Evolutionary conservation across 2,797 vertebrate species (phyloP).

Genomic region (Rousettus madagascariensis): DNA sequence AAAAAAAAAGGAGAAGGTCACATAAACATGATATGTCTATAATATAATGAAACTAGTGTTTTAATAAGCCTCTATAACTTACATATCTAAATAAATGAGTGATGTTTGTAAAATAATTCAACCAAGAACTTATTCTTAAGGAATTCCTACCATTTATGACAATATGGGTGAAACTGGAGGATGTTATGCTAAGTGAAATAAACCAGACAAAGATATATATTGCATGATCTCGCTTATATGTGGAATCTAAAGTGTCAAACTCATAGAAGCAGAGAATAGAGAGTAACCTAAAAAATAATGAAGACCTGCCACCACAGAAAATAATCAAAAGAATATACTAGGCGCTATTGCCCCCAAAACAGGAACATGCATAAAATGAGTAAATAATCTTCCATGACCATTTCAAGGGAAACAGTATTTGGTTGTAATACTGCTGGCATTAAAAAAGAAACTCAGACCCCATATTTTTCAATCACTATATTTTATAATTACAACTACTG

Average conservation of each 20-base stretch:
- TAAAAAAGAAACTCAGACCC: conserved; percentile 23
- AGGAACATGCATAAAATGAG: background rate
- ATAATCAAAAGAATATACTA: conserved; percentile 7
- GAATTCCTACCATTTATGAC: background rate
- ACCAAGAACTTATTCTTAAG: conserved; percentile 18
- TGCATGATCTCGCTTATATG: background rate
- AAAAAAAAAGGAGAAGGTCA: background rate
- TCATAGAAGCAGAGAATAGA: background rate
- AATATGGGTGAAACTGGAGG: background rate
- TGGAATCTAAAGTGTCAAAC: background rate
- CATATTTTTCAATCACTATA: background rate
- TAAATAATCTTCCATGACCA: background rate
- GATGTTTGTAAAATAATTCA: conserved; percentile 33
- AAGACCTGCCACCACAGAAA: conserved; percentile 17
- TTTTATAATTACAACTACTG: conserved; percentile 32
- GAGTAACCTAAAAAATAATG: background rate
- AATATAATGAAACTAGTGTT: background rate
- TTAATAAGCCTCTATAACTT: conserved; percentile 4
- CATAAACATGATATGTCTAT: background rate
- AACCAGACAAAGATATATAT: background rate
- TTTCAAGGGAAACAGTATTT: conserved; percentile 4
- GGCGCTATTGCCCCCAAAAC: background rate
- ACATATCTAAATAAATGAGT: background rate
- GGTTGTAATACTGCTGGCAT: background rate
- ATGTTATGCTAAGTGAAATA: background rate